These are phyloP conservation scores for Leptestheria dahalacensis DNA, from an alignment of 1,140 invertebrate species.

Conservation along the genomic window DNA sequence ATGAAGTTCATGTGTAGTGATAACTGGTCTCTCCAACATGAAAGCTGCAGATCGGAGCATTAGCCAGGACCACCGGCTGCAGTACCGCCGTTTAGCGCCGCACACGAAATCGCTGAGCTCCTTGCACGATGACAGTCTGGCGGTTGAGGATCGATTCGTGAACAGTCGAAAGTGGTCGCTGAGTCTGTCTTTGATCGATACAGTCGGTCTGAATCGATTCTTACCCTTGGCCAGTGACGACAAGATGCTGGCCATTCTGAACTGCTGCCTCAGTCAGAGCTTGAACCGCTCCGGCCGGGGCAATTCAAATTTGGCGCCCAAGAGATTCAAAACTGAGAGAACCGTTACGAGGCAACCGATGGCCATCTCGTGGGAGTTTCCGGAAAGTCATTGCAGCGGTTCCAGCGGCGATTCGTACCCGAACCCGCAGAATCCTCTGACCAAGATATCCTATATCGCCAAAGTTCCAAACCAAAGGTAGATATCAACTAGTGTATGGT, in stretches of 20 bases:
- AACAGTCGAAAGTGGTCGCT: neutral
- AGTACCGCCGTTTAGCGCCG: neutral
- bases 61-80: neutral
- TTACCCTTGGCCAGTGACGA: neutral
- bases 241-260: conserved; percentile 9
- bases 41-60: neutral
- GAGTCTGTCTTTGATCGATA: neutral
- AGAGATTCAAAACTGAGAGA: neutral
- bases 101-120: neutral
- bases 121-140: neutral
- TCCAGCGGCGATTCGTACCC: neutral
- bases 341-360: neutral
- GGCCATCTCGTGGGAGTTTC: neutral
- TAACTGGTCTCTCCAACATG: neutral
- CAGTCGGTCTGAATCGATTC: neutral
- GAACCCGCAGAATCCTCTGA: neutral
- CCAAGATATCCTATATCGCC: neutral
- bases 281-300: neutral
- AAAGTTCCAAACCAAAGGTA: conserved; percentile 11
- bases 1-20: neutral
- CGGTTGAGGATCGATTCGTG: neutral
- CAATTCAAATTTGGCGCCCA: neutral
- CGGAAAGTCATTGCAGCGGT: no score
- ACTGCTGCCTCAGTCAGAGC: neutral
- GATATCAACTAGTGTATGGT: no score